A percentile compares a stretch with the other conserved stretches of the same genome.
Evolutionary conservation across 1,140 invertebrate genomes (phyloP).

Genomic region (Lasioglossum baleicum): DNA sequence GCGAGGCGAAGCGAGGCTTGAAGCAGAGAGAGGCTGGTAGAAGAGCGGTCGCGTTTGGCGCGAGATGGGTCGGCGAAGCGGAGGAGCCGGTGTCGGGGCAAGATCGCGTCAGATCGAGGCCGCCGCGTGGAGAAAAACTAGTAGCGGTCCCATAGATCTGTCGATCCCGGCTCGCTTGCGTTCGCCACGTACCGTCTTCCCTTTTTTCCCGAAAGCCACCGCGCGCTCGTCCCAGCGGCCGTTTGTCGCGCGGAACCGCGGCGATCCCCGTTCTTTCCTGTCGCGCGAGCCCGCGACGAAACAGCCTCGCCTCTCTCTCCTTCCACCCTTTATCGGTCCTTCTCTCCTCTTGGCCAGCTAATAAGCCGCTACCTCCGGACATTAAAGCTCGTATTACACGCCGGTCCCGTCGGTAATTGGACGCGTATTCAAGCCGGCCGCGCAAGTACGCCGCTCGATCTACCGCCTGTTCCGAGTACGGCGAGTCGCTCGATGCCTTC

Average conservation of each 20-base stretch:
- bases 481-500: slow-evolving; percentile 34
- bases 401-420: slow-evolving; percentile 62
- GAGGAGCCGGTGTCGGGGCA: slow-evolving; percentile 26
- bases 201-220: slow-evolving; percentile 30
- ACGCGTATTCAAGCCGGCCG: slow-evolving; percentile 55
- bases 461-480: slow-evolving; percentile 31
- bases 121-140: slow-evolving; percentile 67
- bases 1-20: too few species aligned
- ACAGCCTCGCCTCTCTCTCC: background rate
- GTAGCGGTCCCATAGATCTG: slow-evolving; percentile 71
- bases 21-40: too few species aligned
- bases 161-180: slow-evolving; percentile 39
- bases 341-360: slow-evolving; percentile 41
- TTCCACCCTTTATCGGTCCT: too few species aligned
- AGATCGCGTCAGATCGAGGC: slow-evolving; percentile 68
- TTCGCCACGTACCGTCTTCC: slow-evolving; percentile 17
- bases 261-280: slow-evolving; percentile 29
- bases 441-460: slow-evolving; percentile 30
- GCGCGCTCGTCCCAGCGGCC: background rate
- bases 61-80: too few species aligned
- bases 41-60: too few species aligned
- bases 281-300: slow-evolving; percentile 31
- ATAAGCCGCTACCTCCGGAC: slow-evolving; percentile 64
- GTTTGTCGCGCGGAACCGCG: background rate
- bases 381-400: slow-evolving; percentile 65